A percentile compares a stretch with the other conserved stretches of the same genome.
phyloP scores from a whole-genome alignment of 2,113 vertebrate species.

The Saguinus imperator region DNA sequence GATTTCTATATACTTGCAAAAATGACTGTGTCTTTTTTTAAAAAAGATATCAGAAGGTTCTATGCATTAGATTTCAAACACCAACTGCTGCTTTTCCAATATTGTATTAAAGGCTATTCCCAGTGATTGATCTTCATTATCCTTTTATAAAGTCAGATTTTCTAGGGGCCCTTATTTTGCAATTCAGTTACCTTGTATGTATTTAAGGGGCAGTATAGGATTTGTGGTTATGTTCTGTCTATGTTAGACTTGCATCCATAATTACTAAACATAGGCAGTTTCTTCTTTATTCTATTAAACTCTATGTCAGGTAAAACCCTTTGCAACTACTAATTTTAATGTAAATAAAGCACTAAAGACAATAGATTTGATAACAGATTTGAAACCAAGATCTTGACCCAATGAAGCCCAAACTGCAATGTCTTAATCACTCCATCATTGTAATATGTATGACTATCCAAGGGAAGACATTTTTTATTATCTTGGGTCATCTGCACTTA shows the following conservation, averaged over 20 bases:
- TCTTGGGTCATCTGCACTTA: constrained; percentile 72
- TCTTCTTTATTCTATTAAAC: not conserved
- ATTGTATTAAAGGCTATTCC: not conserved
- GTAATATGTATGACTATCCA: constrained; percentile 20
- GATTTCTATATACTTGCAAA: not conserved
- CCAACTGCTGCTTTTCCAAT: not conserved
- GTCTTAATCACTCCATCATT: constrained; percentile 43
- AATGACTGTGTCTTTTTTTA: not conserved
- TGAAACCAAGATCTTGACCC: constrained; percentile 34
- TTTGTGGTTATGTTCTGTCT: not conserved
- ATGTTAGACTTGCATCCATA: not conserved
- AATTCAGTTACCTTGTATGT: not conserved
- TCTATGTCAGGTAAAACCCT: constrained; percentile 43
- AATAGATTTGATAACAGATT: not conserved
- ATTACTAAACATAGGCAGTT: not conserved
- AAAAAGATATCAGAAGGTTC: not conserved
- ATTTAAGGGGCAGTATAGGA: not conserved
- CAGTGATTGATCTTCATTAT: not conserved
- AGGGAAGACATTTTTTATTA: constrained; percentile 33
- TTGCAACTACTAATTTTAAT: constrained; percentile 59
- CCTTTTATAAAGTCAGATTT: not conserved
- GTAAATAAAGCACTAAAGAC: constrained; percentile 21
- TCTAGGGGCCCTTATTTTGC: not conserved
- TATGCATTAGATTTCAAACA: not conserved
- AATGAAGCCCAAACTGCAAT: constrained; percentile 11